Percentiles rank a stretch among this genome's conserved stretches.
phyloP scores from a whole-genome alignment of 2,888 invertebrate genomes.

The Nomada fabriciana region DNA sequence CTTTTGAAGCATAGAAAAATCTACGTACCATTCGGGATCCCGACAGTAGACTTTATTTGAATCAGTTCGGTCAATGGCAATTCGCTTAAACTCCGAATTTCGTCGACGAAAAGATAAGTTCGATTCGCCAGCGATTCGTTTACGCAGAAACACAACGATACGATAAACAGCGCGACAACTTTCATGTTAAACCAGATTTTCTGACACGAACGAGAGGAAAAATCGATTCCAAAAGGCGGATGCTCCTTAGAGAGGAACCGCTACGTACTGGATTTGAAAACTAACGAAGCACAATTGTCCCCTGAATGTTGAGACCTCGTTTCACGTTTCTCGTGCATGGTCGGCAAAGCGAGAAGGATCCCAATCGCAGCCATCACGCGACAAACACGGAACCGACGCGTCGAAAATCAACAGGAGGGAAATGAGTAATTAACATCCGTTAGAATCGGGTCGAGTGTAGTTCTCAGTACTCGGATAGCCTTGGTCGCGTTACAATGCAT shows the following conservation, averaged over 20 bases:
- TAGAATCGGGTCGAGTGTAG: constrained; percentile 31
- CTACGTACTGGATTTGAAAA: constrained; percentile 34
- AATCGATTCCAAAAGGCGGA: neutral
- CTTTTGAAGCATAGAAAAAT: constrained; percentile 23
- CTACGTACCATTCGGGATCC: constrained; percentile 68
- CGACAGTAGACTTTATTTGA: constrained; percentile 86
- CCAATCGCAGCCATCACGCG: constrained; percentile 19
- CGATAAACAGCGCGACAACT: neutral
- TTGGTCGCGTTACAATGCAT: constrained; percentile 41
- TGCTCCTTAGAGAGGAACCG: neutral
- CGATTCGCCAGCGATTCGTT: constrained; percentile 25
- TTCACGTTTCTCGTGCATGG: constrained; percentile 65
- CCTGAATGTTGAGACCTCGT: constrained; percentile 22
- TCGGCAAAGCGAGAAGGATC: constrained; percentile 66
- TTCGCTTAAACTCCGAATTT: constrained; percentile 87
- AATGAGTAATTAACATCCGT: constrained; percentile 65
- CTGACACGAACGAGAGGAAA: too few relatives aligned
- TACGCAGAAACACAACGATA: constrained; percentile 14
- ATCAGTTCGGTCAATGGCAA: constrained; percentile 89
- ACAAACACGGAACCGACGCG: constrained; percentile 29
- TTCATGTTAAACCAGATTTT: neutral
- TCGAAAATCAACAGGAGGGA: constrained; percentile 50
- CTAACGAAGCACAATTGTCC: constrained; percentile 25
- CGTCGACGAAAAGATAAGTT: constrained; percentile 73
- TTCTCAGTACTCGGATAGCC: constrained; percentile 41